Conservation (phyloP, 1,140 invertebrate species). For the Euglossa dilemma region DNA sequence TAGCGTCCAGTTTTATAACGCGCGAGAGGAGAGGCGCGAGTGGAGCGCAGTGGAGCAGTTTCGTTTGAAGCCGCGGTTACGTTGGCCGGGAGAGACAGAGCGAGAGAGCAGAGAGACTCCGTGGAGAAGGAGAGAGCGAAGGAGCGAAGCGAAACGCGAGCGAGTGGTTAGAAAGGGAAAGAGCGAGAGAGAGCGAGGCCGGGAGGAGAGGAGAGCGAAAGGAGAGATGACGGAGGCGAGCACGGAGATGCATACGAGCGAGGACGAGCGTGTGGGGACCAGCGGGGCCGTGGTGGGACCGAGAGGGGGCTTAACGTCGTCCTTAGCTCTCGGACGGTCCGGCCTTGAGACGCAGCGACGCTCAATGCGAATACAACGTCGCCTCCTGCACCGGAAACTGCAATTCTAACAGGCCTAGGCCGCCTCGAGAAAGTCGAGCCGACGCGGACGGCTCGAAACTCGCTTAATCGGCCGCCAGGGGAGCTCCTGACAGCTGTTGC, state of each 20-base stretch:
- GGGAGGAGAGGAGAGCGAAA: not conserved
- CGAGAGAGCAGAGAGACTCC: not conserved
- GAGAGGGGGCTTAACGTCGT: slow-evolving; percentile 66
- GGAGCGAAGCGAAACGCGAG: not conserved
- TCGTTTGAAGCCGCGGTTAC: slow-evolving; percentile 8
- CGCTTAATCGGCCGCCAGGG: not conserved
- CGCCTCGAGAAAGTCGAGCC: not conserved
- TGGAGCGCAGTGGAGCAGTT: slow-evolving; percentile 38
- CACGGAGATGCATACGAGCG: slow-evolving; percentile 46
- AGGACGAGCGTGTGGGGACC: slow-evolving; percentile 5
- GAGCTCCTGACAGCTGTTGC: not conserved
- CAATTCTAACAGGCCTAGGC: slow-evolving; percentile 34
- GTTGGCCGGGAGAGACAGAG: not conserved
- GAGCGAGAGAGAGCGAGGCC: not conserved
- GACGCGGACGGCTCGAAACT: not conserved
- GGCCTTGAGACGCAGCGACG: slow-evolving; percentile 78
- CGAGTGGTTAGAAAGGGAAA: not conserved
- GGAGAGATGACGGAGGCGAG: slow-evolving; percentile 30
- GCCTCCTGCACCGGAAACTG: slow-evolving; percentile 69
- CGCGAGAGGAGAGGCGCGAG: slow-evolving; percentile 15
- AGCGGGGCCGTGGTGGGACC: slow-evolving; percentile 18
- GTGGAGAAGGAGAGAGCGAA: not conserved
- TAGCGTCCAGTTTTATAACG: slow-evolving; percentile 36
- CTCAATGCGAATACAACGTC: slow-evolving; percentile 72
- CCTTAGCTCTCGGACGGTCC: slow-evolving; percentile 75